Evolutionary conservation across 2,113 vertebrate species (phyloP), one percentile per base, ranked within the genome.

Genomic region (Mustela lutreola): DNA sequence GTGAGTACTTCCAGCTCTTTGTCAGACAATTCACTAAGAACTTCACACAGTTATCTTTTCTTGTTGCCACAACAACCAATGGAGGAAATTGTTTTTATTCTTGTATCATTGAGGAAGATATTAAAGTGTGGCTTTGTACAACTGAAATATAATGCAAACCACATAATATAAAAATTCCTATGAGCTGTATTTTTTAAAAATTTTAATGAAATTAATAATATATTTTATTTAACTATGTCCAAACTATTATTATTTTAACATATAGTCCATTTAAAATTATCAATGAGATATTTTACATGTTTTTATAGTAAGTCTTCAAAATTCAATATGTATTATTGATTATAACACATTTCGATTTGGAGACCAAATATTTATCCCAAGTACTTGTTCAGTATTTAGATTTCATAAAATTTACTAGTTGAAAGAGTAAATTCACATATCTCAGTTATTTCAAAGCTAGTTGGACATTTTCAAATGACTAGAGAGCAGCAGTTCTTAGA

Each of bases 81-180:
- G 18, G 39, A 82, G 33, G 31, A 89, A 82, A 90, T 63, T 85
- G 58, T 33, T 92, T 94, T 92, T 81, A 81, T 62, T 94, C 21
- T 16, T 18, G 21, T 58, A 39, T 53, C 33, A 22, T 1, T 67
- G 67, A 95, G 33, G 67, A 45, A 80, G 19, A 91, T 91, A 58
- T 81, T 70, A 78, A 94, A 86, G 21, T 16, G 67, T 24, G 81
- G 15, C 42, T 87, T 33, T 96, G 90, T 63, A 12, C 28, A 70
- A 16, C 28, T 78, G 53, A 94, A 82, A 65, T 73, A 18, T 11
- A 70, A 71, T 14, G 7, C 33, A 16, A 96, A 16, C 4, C 33
- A 67, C 10, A 50, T 39, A 60, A 53, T 92, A 82, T 78, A 16
- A 67, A 91, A 45, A 67, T 60, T 91, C 73, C 33, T 53, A 18